Base-by-base conservation (phyloP, 2,797 vertebrate genomes). In the Falco berigora region DNA sequence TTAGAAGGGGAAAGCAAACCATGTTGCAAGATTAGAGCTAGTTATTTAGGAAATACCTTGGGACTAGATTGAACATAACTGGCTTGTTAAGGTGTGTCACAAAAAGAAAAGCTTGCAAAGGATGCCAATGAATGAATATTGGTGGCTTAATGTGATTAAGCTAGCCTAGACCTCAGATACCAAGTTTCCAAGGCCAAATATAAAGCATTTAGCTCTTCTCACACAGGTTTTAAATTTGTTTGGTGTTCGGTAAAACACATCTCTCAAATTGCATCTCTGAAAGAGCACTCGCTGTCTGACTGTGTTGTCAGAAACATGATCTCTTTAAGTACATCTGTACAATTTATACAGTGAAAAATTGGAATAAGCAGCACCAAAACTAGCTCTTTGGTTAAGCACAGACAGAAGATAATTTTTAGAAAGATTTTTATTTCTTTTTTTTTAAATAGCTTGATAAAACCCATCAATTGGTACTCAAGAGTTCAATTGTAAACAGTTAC, bases 401-500 rank as follows among this genome's bases (percentile, higher is more conserved):
- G n/a, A 61, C 79, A 81, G 49, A 75, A 88, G 21, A 44, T 34
- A 1, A 22, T 76, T 95, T 97, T 85, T 56, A 6, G 91, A 89
- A 88, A 90, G 4, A 50, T 30, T 34, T 97, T 92, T 93, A 92
- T 95, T 95, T 94, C 36, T 76, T n/a, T 84, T 95, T 92, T 95
- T 92, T 89, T 94, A 97, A 92, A 96, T 95, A 92, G 49, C 72
- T 92, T 76, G 69, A 69, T 92, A 94, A 93, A 95, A 76, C 63
- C 67, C 91, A 94, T 73, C 71, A 61, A 40, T 30, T 66, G 64
- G 77, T 83, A 94, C 58, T 95, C 80, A 28, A 58, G 87, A 95
- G 68, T 94, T 93, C 78, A 96, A 3, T 16, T 93, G 95, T 97
- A 96, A 97, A 96, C 96, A 96, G 88, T 88, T 53, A 91, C 77